Conservation (phyloP, 2,113 vertebrate genomes). For the Bombycilla garrulus region DNA sequence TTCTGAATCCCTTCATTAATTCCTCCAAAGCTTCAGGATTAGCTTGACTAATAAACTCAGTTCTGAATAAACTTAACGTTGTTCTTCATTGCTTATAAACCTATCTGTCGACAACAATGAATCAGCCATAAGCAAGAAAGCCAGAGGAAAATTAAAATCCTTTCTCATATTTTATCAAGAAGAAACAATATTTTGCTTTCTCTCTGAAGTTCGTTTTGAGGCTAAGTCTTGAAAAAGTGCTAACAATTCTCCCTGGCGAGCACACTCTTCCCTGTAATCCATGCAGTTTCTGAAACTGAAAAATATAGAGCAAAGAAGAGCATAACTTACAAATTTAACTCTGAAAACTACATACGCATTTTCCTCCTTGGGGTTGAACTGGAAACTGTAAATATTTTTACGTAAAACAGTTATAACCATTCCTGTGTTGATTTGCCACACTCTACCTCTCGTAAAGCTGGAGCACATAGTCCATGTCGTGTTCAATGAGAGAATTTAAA, state of each 20-base stretch:
- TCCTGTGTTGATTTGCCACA: not conserved
- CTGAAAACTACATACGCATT: not conserved
- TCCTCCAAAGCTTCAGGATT: conserved; percentile 16
- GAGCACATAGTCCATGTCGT: fast-evolving
- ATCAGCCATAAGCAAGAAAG: conserved; percentile 23
- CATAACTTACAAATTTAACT: not conserved
- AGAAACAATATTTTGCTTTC: not conserved
- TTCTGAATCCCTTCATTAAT: conserved; percentile 12
- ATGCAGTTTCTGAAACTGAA: not conserved
- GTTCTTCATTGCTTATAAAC: not conserved
- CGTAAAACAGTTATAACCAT: not conserved
- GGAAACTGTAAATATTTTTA: not conserved
- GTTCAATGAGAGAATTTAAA: not conserved
- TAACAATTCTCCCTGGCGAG: not conserved
- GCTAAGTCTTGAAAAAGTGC: not conserved
- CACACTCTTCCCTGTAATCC: not conserved
- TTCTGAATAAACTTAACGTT: not conserved
- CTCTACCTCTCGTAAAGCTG: not conserved
- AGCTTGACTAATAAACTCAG: not conserved
- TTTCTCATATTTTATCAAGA: conserved; percentile 10
- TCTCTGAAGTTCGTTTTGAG: not conserved
- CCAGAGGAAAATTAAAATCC: not conserved
- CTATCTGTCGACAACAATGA: not conserved
- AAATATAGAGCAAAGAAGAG: not conserved
- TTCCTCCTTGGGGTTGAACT: not conserved